Evolutionary conservation across 1,140 invertebrate species (phyloP).

Genomic region (Euschistus heros): DNA sequence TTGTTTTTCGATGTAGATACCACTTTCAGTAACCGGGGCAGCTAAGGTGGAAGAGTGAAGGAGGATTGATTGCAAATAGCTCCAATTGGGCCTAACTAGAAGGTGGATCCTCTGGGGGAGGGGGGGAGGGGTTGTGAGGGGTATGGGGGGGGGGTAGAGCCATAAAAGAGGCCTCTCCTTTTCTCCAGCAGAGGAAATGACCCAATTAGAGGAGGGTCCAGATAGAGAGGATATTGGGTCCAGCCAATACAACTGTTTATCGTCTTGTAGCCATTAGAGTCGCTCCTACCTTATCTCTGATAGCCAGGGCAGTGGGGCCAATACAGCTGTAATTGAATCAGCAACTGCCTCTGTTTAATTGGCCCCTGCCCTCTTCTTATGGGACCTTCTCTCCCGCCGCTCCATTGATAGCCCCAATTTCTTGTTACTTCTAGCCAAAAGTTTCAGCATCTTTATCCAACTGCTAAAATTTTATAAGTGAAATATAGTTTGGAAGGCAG

Average conservation of each 20-base stretch:
- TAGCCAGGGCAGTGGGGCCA: not conserved
- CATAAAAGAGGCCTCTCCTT: not conserved
- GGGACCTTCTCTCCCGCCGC: not conserved
- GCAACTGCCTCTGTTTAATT: slow-evolving; percentile 9
- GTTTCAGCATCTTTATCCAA: no score
- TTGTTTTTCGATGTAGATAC: no score
- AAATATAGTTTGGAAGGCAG: no score
- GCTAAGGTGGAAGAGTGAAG: not conserved
- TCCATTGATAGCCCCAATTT: not conserved
- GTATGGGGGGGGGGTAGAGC: not conserved
- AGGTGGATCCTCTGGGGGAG: no score
- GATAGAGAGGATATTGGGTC: slow-evolving; percentile 4
- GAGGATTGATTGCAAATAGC: slow-evolving; percentile 3
- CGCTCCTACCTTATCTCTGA: slow-evolving; percentile 5
- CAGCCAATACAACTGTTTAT: slow-evolving; percentile 13
- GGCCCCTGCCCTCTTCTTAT: slow-evolving; percentile 6
- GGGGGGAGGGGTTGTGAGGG: not conserved
- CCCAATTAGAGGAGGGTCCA: not conserved
- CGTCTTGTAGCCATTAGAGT: slow-evolving; percentile 8
- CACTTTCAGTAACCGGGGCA: no score
- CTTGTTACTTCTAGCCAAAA: not conserved
- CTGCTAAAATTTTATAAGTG: no score
- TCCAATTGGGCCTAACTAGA: not conserved
- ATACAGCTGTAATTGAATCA: slow-evolving; percentile 11
- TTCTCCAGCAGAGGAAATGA: not conserved